A percentile compares a stretch with the other conserved stretches of the same genome.
These are phyloP conservation scores for Entomobrya proxima DNA, from an alignment of 2,888 invertebrate genomes.

Conservation along the genomic window DNA sequence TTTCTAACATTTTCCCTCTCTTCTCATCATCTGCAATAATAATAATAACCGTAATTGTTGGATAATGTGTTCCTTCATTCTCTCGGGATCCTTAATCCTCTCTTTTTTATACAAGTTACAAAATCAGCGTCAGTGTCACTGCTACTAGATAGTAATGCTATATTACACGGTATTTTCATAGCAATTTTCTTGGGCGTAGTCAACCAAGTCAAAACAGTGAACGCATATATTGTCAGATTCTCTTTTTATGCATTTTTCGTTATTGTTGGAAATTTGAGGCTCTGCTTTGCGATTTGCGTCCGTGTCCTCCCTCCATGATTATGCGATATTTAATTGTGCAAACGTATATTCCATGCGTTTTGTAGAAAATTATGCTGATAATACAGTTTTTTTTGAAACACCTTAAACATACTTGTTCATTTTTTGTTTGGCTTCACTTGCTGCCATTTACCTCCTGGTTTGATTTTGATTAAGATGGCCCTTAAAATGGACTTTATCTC, in stretches of 20 bases:
- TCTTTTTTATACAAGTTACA: not conserved
- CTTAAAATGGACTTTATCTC: constrained; percentile 44
- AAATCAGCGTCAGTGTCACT: constrained; percentile 15
- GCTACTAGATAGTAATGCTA: not conserved
- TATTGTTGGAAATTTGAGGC: not conserved
- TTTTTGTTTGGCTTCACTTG: too few relatives aligned
- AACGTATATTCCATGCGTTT: not conserved
- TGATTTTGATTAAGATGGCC: constrained; percentile 20
- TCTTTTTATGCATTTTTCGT: constrained; percentile 11
- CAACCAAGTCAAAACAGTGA: not conserved
- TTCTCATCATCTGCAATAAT: not conserved
- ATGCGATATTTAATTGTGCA: not conserved
- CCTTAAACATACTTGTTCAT: too few relatives aligned
- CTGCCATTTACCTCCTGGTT: not conserved
- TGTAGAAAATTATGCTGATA: not conserved
- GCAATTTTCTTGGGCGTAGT: constrained; percentile 58
- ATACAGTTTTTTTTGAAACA: not conserved
- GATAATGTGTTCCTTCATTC: not conserved
- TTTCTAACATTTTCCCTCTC: not conserved
- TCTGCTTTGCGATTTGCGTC: constrained; percentile 1
- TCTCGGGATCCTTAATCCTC: constrained; percentile 13
- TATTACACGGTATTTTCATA: not conserved
- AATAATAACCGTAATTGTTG: not conserved
- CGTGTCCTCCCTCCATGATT: constrained; percentile 34
- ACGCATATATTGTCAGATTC: not conserved